Evolutionary conservation across 2,888 invertebrate species (phyloP).

Genomic region (Rugalucina vietnamica): DNA sequence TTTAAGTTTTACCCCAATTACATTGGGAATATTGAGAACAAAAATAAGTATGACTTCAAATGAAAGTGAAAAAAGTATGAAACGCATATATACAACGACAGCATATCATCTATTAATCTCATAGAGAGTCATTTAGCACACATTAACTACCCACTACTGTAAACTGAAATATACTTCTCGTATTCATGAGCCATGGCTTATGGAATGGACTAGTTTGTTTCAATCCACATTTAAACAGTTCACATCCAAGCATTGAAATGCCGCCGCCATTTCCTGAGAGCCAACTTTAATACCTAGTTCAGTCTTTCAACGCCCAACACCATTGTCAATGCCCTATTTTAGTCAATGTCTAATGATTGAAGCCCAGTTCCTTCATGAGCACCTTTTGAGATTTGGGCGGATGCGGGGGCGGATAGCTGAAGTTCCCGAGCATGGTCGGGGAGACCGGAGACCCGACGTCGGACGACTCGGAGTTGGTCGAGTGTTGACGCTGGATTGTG

Average conservation of each 20-base stretch:
- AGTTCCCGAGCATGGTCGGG: neutral
- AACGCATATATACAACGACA: no score
- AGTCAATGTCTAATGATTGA: neutral
- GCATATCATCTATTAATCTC: no score
- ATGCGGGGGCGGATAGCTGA: slow-evolving; percentile 4
- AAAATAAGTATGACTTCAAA: no score
- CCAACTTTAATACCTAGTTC: neutral
- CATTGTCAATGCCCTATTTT: no score
- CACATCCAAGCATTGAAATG: neutral
- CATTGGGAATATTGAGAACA: no score
- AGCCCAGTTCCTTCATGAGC: neutral
- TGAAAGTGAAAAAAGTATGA: no score
- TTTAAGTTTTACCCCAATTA: no score
- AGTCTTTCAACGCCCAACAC: neutral
- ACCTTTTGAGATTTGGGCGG: neutral
- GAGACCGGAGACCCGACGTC: neutral
- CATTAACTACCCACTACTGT: no score
- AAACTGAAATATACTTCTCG: no score
- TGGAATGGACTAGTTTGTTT: slow-evolving; percentile 5
- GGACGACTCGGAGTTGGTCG: neutral
- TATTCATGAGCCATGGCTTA: no score
- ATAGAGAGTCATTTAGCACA: no score
- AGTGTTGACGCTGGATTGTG: neutral
- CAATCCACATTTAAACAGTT: neutral
- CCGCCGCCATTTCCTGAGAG: neutral